Base-by-base conservation (phyloP, 2,113 vertebrate genomes). In the Brachypteracias leptosomus region DNA sequence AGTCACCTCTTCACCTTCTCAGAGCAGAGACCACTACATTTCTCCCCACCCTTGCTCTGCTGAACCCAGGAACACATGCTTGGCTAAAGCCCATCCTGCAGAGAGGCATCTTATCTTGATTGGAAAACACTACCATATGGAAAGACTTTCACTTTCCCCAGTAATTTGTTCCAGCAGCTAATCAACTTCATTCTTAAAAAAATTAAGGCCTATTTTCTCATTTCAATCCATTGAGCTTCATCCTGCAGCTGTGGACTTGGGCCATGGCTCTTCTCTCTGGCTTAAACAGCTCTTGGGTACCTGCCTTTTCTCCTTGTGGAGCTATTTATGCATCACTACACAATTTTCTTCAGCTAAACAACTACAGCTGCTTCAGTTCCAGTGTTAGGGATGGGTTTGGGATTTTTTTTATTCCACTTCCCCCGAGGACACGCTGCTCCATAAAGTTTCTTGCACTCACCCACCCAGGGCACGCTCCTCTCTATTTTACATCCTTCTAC, bases 141-240 rank as follows among this genome's bases (percentile, higher is more conserved):
- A 47, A 90, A 92, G 73, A 77, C 0, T 85, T 90, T 73, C 38
- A 33, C 65, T 95, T 86, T 74, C 42, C 73, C 79, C 51, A 29
- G 76, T 51, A 73, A 86, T 92, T 87, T 89, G 68, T 81, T 91
- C 89, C 80, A 96, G 95, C 83, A 94, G 86, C 75, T 93, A 92
- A 94, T 96, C 95, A 96, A 49, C 95, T 62, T 77, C 87, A 92
- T 96, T 94, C 87, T 89, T 73, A 31, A 86, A 84, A n/a, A 90
- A 92, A 91, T 89, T 88, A 92, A 86, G 0, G 21, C 49, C 49
- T 84, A 33, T 86, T 96, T 96, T 92, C 72, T 94, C 93, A 58
- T 80, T 74, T 92, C 84, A 74, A 40, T 94, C 54, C 47, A 76
- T 61, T 55, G 89, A 65, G 55, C 76, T 96, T 65, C 84, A 87